Evolutionary conservation across 2,797 vertebrate species (phyloP), one percentile per base, ranked within the genome.

Genomic region (Forpus xanthops): DNA sequence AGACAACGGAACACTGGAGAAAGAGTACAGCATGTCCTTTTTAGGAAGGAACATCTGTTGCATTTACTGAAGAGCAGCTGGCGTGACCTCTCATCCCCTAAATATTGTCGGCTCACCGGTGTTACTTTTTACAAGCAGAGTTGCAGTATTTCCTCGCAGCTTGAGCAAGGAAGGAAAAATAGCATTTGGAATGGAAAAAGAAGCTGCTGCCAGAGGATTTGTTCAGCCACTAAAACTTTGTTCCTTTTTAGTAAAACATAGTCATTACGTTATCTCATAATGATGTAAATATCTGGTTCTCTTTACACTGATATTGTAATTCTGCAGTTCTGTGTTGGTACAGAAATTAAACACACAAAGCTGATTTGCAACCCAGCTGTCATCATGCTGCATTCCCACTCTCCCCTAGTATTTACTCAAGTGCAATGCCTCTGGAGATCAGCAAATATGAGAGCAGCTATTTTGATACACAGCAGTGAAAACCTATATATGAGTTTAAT

Each of bases 271-370:
- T 94, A 86, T 94, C 87, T 87, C 66, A 28, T 60, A 96, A 90
- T 44, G 85, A 96, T 90, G 65, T 67, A 96, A 67, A 45, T 89
- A 93, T 91, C 92, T 94, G 79, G 62, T 94, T 91, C 73, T 86
- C 80, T 93, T 97, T 91, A 94, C 20, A 44, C 73, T 49, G 55
- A 87, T 77, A 75, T 11, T 37, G 44, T 55, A 74, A 71, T 62
- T 68, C 70, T 84, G 70, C 60, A 86, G n/a, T 67, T 91, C 55
- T 19, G 70, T 75, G 52, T 35, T 35, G 79, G 68, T 80, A 65
- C 2, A 49, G 49, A 53, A 84, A 31, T 8, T 21, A 41, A 90
- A 58, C 33, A 70, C 20, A 39, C 24, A 17, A 49, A 70, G 35
- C 7, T 64, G 61, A 6, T 49, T 35, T 58, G 35, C 52, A 89